Percentiles rank a stretch among this genome's conserved stretches.
Evolutionary conservation across 2,113 vertebrate species (phyloP).

Genomic region (Antidorcas marsupialis): DNA sequence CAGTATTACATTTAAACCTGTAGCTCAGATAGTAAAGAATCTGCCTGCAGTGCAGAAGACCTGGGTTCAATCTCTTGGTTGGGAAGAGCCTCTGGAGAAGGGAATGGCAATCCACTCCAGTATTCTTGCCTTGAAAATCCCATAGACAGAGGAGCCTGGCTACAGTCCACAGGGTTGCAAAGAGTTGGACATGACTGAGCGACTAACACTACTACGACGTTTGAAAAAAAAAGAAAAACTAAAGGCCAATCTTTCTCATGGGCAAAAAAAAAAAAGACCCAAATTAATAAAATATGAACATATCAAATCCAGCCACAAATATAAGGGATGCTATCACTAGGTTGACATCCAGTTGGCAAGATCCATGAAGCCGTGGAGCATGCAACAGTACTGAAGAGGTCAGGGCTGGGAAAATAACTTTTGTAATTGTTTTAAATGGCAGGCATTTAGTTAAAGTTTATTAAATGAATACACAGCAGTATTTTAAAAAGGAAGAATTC

Average conservation of each 20-base stretch:
- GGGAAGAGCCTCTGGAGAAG: background rate
- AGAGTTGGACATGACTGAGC: background rate
- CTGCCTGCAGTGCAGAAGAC: background rate
- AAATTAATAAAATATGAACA: background rate
- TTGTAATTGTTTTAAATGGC: background rate
- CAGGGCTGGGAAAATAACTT: background rate
- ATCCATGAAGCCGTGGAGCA: background rate
- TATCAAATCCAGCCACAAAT: background rate
- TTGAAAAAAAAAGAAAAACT: background rate
- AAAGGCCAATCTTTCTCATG: background rate
- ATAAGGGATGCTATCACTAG: background rate
- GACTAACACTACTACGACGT: background rate
- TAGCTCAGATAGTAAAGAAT: background rate
- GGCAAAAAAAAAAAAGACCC: background rate
- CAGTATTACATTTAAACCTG: background rate
- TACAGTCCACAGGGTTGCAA: background rate
- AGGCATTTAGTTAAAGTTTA: background rate
- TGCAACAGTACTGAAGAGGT: background rate
- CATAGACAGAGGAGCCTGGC: background rate
- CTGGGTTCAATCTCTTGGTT: background rate
- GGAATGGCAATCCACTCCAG: background rate
- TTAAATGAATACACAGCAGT: background rate
- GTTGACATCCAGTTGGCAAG: background rate
- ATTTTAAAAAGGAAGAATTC: background rate
- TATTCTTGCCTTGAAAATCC: background rate